These are phyloP conservation scores for Xestia rhomboidea DNA, from an alignment of 2,888 invertebrate species.

Conservation along the genomic window DNA sequence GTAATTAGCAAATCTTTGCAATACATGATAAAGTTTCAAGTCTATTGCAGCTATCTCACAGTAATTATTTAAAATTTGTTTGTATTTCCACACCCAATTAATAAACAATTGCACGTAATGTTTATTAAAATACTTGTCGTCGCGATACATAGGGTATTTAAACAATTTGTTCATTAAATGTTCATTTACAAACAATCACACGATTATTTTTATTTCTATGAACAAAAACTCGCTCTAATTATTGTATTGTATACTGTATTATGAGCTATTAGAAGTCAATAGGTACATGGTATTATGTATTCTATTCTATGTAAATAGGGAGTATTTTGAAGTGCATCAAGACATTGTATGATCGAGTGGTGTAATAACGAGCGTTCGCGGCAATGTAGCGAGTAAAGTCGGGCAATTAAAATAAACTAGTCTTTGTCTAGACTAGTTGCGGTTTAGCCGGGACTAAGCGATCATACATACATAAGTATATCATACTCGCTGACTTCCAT, in stretches of 20 bases:
- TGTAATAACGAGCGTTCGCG: not conserved
- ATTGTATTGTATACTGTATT: conserved; percentile 27
- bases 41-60: not conserved
- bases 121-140: conserved; percentile 11
- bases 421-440: not conserved
- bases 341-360: not conserved
- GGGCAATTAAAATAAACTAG: conserved; percentile 6
- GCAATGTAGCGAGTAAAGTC: not conserved
- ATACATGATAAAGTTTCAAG: not conserved
- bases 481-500: not conserved
- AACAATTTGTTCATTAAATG: conserved; percentile 35
- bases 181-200: conserved; percentile 47
- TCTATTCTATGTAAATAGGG: conserved; percentile 52
- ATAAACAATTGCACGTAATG: conserved; percentile 6
- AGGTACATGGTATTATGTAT: conserved; percentile 13
- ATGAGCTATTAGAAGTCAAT: conserved; percentile 21
- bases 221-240: conserved; percentile 20
- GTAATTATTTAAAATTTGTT: conserved; percentile 2
- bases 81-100: conserved; percentile 5
- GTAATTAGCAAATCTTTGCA: not conserved
- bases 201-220: conserved; percentile 12
- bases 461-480: too few relatives aligned
- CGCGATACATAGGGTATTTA: conserved; percentile 18
- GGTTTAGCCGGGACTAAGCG: not conserved
- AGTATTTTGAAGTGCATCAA: conserved; percentile 14